Conservation (phyloP, 2,888 invertebrate species). For the Podotricha telesiphe region DNA sequence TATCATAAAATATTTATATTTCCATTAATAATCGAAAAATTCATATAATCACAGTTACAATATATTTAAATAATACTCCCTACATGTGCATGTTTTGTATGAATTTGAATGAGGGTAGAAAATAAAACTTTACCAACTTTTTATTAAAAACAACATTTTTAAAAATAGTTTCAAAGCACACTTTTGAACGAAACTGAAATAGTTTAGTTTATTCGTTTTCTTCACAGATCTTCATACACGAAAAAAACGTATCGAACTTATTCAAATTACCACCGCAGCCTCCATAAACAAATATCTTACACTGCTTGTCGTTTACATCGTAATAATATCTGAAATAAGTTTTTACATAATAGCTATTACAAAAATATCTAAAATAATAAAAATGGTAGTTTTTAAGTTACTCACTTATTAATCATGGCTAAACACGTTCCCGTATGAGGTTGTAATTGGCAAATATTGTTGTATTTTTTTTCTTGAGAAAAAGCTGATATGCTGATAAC, state of each 20-base stretch:
- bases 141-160: no score
- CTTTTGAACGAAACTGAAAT: not conserved
- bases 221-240: constrained; percentile 35
- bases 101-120: no score
- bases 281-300: constrained; percentile 61
- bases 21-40: no score
- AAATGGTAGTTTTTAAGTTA: not conserved
- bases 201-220: not conserved
- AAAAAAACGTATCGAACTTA: constrained; percentile 50
- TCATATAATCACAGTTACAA: no score
- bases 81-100: no score
- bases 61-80: no score
- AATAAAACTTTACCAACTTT: no score
- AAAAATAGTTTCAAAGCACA: no score
- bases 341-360: not conserved
- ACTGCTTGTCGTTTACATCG: constrained; percentile 54
- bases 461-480: not conserved
- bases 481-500: constrained; percentile 13
- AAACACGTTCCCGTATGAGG: constrained; percentile 60
- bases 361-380: no score
- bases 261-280: constrained; percentile 70
- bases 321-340: constrained; percentile 57
- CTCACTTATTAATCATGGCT: constrained; percentile 55
- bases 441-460: constrained; percentile 56
- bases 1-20: no score